A percentile compares a stretch with the other conserved stretches of the same genome.
Conservation (phyloP, 35 echinoderm and acorn worm genomes). For the Nesometra sesokonis region DNA sequence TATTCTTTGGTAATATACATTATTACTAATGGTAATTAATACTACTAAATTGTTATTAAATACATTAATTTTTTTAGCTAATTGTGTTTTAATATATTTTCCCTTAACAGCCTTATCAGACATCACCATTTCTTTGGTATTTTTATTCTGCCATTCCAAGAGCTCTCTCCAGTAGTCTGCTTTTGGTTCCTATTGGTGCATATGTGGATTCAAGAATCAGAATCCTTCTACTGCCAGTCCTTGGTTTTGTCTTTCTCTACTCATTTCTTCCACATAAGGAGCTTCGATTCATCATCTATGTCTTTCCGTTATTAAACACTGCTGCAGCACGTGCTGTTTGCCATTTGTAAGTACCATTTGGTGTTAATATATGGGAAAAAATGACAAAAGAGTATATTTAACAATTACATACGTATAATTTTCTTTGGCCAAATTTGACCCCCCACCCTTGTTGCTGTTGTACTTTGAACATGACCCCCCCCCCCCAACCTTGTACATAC, state of each 20-base stretch:
- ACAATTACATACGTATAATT: neutral
- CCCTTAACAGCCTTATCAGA: too few species aligned
- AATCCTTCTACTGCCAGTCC: constrained; percentile 44
- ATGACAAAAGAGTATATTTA: neutral
- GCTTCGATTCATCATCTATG: constrained; percentile 89
- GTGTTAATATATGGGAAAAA: too few species aligned
- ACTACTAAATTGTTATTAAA: too few species aligned
- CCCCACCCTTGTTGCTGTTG: too few species aligned
- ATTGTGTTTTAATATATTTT: too few species aligned
- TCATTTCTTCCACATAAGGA: constrained; percentile 94
- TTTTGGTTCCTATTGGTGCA: constrained; percentile 68
- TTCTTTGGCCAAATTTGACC: neutral
- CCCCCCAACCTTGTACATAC: too few species aligned
- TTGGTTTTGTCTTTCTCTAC: constrained; percentile 92
- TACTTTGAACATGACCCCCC: too few species aligned
- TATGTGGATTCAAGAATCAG: constrained; percentile 32
- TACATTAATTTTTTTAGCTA: too few species aligned
- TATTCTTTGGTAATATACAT: too few species aligned
- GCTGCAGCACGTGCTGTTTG: constrained; percentile 53
- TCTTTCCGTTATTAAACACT: constrained; percentile 79
- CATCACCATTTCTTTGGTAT: constrained; percentile 92
- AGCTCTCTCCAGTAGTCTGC: constrained; percentile 50
- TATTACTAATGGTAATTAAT: too few species aligned
- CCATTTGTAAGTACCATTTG: constrained; percentile 60
- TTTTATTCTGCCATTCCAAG: constrained; percentile 94